Evolutionary conservation across 2,113 vertebrate species (phyloP), one percentile per base, ranked within the genome.

Genomic region (Osmerus eperlanus): DNA sequence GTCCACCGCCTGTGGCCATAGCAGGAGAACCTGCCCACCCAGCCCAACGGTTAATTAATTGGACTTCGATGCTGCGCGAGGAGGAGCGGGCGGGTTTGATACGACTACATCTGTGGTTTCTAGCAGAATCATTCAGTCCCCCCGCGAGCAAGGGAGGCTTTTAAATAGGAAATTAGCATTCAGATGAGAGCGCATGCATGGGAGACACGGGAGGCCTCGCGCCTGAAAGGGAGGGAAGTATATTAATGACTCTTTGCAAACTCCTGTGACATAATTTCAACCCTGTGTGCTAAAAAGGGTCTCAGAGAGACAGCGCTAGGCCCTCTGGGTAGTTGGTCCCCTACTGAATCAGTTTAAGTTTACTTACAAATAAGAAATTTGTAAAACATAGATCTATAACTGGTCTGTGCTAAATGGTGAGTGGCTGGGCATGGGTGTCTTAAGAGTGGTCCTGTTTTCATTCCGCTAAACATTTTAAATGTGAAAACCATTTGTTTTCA

Each of bases 151-250:
- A 94, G 93, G 95, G 94, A 95, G 94, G 95, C 94, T 94, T 94
- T 95, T 94, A 96, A 97, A 96, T 91, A 93, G 94, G 87, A 93
- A 94, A 99, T 97, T 98, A 98, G 95, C 95, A 98, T 99, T 96
- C 95, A 97, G 95, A 97, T 96, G 96, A 96, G 94, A 92, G 93
- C 83, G 86, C 86, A 84, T 9, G 78, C 68, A 71, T 71, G 19
- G 71, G 62, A 68, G 65, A 60, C 25, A 64, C 64, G 53, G 66
- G 66, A 68, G 87, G 92, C 93, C 92, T 93, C 94, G 93, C 91
- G 91, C 93, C 92, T 92, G 91, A 94, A 94, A 93, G 90, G 92
- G 92, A 91, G 91, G 90, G 91, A 91, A 67, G 53, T 71, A 92
- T 89, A 91, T 93, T 93, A 95, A 95, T 91, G 93, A 94, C 92